Evolutionary conservation across 92 coral and sea anemone genomes (phyloP).

Genomic region (Anthopleura xanthogrammica): DNA sequence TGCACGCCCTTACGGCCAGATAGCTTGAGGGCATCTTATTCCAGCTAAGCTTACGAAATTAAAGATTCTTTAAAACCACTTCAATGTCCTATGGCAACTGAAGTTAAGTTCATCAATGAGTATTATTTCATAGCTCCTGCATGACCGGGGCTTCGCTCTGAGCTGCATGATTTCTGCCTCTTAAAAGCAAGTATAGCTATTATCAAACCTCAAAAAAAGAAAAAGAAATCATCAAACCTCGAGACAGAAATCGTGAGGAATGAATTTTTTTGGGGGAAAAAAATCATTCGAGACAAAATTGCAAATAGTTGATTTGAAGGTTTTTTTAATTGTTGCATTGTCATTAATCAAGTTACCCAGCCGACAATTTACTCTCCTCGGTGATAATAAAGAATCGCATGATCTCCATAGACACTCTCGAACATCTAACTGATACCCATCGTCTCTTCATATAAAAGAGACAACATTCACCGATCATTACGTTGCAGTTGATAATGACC

Average conservation of each 20-base stretch:
- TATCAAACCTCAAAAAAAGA: too few species aligned
- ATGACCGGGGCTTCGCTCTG: too few species aligned
- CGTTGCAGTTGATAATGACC: not conserved
- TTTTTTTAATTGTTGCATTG: not conserved
- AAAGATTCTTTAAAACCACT: not conserved
- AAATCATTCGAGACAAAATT: not conserved
- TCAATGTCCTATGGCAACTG: not conserved
- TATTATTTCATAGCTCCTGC: too few species aligned
- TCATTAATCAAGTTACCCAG: not conserved
- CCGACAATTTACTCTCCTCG: not conserved
- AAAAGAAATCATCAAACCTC: too few species aligned
- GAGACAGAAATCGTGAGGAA: too few species aligned
- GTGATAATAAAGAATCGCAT: not conserved
- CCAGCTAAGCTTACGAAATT: not conserved
- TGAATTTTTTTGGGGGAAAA: too few species aligned
- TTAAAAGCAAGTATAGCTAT: too few species aligned
- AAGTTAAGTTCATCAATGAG: not conserved
- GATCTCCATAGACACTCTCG: not conserved
- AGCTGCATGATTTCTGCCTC: too few species aligned
- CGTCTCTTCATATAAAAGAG: not conserved
- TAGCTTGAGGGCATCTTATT: conserved; percentile 3
- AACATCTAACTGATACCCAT: not conserved
- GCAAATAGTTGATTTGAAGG: not conserved
- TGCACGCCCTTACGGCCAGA: not conserved
- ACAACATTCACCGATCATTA: not conserved